Conservation (phyloP, 1,140 invertebrate species). For the Phymastichus coffea region DNA sequence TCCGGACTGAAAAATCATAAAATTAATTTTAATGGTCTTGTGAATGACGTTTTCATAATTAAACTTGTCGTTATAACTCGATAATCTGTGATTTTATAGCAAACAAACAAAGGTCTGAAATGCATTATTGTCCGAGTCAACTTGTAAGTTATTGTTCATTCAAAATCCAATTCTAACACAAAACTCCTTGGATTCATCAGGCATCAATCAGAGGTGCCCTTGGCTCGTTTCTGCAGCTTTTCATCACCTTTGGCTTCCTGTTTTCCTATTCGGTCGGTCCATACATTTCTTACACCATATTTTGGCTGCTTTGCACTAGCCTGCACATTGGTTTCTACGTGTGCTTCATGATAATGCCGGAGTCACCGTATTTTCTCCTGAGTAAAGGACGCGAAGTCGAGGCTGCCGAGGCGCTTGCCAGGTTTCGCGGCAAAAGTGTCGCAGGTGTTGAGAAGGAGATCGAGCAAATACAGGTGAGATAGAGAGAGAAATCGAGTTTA, state of each 20-base stretch:
- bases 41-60: no score
- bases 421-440: slow-evolving; percentile 59
- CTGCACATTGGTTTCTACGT: slow-evolving; percentile 65
- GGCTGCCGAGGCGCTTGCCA: slow-evolving; percentile 65
- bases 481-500: background rate
- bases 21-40: no score
- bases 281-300: slow-evolving; percentile 65
- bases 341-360: slow-evolving; percentile 75
- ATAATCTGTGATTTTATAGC: no score
- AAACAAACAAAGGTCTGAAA: no score
- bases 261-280: slow-evolving; percentile 76
- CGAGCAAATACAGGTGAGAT: slow-evolving; percentile 13
- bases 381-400: slow-evolving; percentile 60
- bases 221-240: slow-evolving; percentile 79
- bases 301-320: slow-evolving; percentile 66
- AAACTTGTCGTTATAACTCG: no score
- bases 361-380: slow-evolving; percentile 75
- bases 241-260: slow-evolving; percentile 74
- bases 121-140: no score
- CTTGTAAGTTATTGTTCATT: no score
- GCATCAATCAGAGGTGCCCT: slow-evolving; percentile 71
- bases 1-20: background rate
- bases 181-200: no score
- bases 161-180: no score
- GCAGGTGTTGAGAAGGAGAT: slow-evolving; percentile 5